Evolutionary conservation across 1,140 invertebrate species (phyloP).

Genomic region (Sinella curviseta): DNA sequence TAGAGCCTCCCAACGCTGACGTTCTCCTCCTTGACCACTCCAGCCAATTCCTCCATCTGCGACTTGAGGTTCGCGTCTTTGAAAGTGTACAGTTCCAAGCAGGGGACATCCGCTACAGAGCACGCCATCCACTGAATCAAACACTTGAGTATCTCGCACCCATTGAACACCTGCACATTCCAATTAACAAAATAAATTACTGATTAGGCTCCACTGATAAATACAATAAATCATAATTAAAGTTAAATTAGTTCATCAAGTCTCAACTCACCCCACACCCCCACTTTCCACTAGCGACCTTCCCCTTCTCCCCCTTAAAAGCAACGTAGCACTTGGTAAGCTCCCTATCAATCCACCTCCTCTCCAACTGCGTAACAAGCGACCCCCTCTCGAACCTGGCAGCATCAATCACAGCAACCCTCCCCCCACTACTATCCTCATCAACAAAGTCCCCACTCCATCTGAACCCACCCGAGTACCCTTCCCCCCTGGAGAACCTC

Average conservation of each 20-base stretch:
- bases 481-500: not conserved
- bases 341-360: not conserved
- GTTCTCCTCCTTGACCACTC: too few relatives aligned
- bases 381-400: not conserved
- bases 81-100: too few relatives aligned
- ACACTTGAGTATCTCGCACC: not conserved
- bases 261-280: too few relatives aligned
- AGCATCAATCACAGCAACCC: not conserved
- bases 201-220: too few relatives aligned
- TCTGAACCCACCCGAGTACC: not conserved
- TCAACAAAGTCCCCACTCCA: not conserved
- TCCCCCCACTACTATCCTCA: not conserved
- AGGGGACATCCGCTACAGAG: not conserved
- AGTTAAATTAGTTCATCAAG: too few relatives aligned
- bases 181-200: too few relatives aligned
- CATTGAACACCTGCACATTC: not conserved
- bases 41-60: too few relatives aligned
- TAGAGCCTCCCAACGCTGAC: too few relatives aligned
- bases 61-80: too few relatives aligned
- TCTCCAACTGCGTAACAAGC: not conserved
- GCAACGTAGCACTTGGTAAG: not conserved
- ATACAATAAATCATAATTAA: too few relatives aligned
- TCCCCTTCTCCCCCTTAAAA: not conserved
- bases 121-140: not conserved
- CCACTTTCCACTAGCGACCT: not conserved